Percentiles rank a stretch among this genome's conserved stretches.
phyloP scores from a whole-genome alignment of 2,113 vertebrate genomes.

The Halichoerus grypus region DNA sequence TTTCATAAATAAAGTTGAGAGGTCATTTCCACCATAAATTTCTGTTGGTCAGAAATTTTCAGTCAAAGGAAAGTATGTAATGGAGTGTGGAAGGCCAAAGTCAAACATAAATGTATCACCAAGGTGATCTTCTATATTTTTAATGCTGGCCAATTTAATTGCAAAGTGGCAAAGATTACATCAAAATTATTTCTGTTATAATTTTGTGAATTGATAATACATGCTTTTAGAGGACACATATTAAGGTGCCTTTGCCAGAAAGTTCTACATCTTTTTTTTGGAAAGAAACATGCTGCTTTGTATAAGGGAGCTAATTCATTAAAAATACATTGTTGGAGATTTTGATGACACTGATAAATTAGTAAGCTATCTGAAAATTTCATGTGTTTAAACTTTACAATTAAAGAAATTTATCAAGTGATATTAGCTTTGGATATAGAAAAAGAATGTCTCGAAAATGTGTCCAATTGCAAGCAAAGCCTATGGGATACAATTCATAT shows the following conservation, averaged over 20 bases:
- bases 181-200: not conserved
- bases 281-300: not conserved
- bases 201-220: not conserved
- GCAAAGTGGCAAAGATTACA: not conserved
- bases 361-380: not conserved
- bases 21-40: slow-evolving; percentile 78
- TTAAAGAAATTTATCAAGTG: not conserved
- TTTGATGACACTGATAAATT: not conserved
- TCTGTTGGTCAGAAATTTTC: slow-evolving; percentile 66
- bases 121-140: slow-evolving; percentile 31
- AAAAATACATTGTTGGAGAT: not conserved
- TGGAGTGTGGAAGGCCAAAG: slow-evolving; percentile 23
- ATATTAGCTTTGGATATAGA: not conserved
- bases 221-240: not conserved
- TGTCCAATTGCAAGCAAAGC: not conserved
- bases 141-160: not conserved
- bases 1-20: slow-evolving; percentile 78
- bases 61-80: slow-evolving; percentile 52
- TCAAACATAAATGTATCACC: slow-evolving; percentile 60
- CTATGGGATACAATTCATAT: not conserved
- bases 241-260: not conserved
- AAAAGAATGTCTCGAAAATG: not conserved
- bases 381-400: not conserved
- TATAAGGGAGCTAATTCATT: not conserved
- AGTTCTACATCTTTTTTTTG: not conserved